Conservation (phyloP, 2,888 invertebrate species). For the Octonoba sinensis region DNA sequence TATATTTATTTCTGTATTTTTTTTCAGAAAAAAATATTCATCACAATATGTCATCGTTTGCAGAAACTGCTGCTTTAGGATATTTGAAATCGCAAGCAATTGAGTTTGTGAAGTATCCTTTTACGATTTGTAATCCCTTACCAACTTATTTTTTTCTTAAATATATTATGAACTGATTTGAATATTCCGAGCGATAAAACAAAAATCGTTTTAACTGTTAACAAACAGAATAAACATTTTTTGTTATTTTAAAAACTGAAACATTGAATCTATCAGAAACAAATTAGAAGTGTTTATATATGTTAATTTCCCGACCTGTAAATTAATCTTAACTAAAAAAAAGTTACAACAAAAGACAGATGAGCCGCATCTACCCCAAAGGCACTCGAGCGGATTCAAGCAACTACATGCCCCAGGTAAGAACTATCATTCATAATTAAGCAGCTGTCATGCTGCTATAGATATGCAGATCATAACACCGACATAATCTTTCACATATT, state of each 20-base stretch:
- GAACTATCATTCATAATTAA: background rate
- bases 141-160: background rate
- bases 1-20: background rate
- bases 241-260: too few species aligned
- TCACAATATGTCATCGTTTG: conserved; percentile 99
- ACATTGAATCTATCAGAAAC: too few species aligned
- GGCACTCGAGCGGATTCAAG: conserved; percentile 99
- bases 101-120: conserved; percentile 90
- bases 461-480: background rate
- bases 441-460: background rate
- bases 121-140: background rate
- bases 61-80: conserved; percentile 96
- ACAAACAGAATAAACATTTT: too few species aligned
- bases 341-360: conserved; percentile 96
- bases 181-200: too few species aligned
- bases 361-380: conserved; percentile 99
- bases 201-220: too few species aligned
- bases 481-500: background rate
- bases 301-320: too few species aligned
- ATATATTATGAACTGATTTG: too few species aligned
- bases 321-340: background rate
- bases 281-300: too few species aligned
- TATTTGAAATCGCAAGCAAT: conserved; percentile 95
- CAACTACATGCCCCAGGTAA: conserved; percentile 98
- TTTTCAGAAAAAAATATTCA: conserved; percentile 90